phyloP scores from a whole-genome alignment of 2,888 invertebrate genomes.

The Melieria picta region DNA sequence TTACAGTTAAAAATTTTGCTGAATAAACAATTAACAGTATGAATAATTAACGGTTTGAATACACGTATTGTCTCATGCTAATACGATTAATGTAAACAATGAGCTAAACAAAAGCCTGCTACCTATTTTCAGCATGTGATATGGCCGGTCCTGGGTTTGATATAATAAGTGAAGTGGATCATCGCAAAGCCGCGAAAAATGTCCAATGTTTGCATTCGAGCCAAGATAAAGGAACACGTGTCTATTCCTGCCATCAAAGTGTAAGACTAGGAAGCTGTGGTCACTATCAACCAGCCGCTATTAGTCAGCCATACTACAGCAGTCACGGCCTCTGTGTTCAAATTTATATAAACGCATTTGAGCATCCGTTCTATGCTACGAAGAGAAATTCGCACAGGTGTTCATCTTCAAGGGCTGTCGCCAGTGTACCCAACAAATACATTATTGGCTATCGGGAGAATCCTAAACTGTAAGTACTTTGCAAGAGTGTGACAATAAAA shows the following conservation, averaged over 20 bases:
- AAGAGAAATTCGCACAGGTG: constrained; percentile 51
- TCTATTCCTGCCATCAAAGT: constrained; percentile 61
- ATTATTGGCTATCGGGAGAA: constrained; percentile 62
- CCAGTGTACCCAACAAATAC: constrained; percentile 54
- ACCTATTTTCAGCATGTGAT: constrained; percentile 57
- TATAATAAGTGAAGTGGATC: constrained; percentile 51
- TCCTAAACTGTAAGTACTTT: constrained; percentile 51
- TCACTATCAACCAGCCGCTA: constrained; percentile 56
- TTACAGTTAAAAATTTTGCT: too few relatives aligned
- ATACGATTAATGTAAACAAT: too few relatives aligned
- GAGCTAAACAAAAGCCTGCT: too few relatives aligned
- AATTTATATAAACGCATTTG: constrained; percentile 62
- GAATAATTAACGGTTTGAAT: too few relatives aligned
- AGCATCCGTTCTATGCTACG: constrained; percentile 60
- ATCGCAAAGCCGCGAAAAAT: constrained; percentile 57
- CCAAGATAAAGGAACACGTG: constrained; percentile 60
- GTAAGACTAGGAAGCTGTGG: constrained; percentile 63
- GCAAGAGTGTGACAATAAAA: too few relatives aligned
- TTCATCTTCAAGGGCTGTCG: constrained; percentile 46
- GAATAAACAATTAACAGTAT: too few relatives aligned
- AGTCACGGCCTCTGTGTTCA: constrained; percentile 62
- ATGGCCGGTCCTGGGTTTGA: constrained; percentile 65
- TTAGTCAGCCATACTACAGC: constrained; percentile 54
- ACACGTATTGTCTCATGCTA: too few relatives aligned
- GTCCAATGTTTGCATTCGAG: constrained; percentile 64